Evolutionary conservation across 2,797 vertebrate genomes (phyloP).

Genomic region (Rhinella marina): DNA sequence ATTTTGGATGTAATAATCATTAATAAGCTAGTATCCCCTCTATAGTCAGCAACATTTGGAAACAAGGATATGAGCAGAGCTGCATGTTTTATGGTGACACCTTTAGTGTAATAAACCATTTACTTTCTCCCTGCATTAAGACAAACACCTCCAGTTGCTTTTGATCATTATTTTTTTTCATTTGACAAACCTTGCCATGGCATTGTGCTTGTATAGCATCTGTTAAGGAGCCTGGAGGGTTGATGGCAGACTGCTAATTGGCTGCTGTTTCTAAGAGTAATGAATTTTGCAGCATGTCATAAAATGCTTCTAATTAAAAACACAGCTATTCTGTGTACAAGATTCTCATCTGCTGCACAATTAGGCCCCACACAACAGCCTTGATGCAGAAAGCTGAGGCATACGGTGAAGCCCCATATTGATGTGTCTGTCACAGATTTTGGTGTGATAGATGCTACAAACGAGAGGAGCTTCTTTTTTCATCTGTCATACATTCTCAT

Average conservation of each 20-base stretch:
- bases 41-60: not conserved
- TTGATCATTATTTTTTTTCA: constrained; percentile 2
- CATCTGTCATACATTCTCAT: not conserved
- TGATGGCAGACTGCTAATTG: constrained; percentile 56
- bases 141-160: constrained; percentile 22
- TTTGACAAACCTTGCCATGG: constrained; percentile 30
- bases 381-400: constrained; percentile 6
- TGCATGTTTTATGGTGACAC: not conserved
- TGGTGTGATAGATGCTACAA: not conserved
- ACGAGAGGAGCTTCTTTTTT: not conserved
- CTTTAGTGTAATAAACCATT: not conserved
- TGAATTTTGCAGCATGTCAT: constrained; percentile 49
- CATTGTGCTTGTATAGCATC: constrained; percentile 44
- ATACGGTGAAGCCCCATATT: not conserved
- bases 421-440: not conserved
- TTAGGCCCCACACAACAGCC: not conserved
- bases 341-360: not conserved
- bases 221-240: constrained; percentile 41
- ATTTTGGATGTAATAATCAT: not conserved
- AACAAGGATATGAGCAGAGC: not conserved
- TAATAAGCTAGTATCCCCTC: not conserved
- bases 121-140: not conserved
- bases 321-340: constrained; percentile 14
- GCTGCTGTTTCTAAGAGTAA: constrained; percentile 54
- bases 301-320: constrained; percentile 54